phyloP scores from a whole-genome alignment of 2,888 invertebrate species.

The Tiliacea citrago region DNA sequence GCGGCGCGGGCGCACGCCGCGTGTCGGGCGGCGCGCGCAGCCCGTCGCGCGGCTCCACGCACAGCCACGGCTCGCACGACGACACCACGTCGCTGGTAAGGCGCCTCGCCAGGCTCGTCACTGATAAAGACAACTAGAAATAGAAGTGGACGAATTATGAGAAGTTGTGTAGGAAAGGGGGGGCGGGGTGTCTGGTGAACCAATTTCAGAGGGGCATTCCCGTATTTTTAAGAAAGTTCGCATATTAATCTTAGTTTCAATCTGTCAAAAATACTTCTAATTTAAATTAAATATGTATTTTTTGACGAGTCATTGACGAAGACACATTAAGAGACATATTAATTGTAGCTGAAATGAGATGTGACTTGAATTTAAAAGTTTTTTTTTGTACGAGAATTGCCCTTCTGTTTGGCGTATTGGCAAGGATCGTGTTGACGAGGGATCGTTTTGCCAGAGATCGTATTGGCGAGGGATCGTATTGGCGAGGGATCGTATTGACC shows the following conservation, averaged over 20 bases:
- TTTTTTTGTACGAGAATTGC: not conserved
- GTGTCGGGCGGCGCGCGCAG: conserved; percentile 89
- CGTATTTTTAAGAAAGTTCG: not conserved
- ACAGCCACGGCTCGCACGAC: conserved; percentile 88
- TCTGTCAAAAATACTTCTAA: not conserved
- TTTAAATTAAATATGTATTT: too few relatives aligned
- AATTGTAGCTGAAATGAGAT: not conserved
- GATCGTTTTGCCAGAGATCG: too few relatives aligned
- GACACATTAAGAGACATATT: not conserved
- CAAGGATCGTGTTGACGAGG: not conserved
- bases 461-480: not conserved
- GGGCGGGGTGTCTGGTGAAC: not conserved
- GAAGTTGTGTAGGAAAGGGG: not conserved
- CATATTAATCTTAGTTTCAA: not conserved
- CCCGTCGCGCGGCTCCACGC: conserved; percentile 94
- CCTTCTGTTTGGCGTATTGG: not conserved
- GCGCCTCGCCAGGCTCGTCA: conserved; percentile 92
- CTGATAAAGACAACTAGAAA: conserved; percentile 71
- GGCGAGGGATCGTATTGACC: not conserved
- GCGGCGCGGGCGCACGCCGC: conserved; percentile 71
- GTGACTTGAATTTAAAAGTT: not conserved
- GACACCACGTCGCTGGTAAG: conserved; percentile 94
- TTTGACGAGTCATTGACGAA: not conserved
- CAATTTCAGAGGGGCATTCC: not conserved
- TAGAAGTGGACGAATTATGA: too few relatives aligned